Evolutionary conservation across 1,140 invertebrate species (phyloP).

Genomic region (Bombus vancouverensis): DNA sequence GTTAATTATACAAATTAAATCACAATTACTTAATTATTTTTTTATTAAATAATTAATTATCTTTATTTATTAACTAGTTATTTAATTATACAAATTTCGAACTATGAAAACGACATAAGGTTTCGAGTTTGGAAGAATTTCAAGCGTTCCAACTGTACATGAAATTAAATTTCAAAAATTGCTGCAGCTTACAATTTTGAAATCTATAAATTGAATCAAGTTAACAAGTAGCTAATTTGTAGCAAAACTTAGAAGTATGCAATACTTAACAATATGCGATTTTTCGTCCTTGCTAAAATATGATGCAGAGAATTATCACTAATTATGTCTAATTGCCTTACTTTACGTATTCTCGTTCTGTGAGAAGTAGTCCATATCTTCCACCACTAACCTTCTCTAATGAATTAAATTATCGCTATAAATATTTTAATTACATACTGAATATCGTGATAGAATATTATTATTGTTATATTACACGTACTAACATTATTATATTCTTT

Average conservation of each 20-base stretch:
- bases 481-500: no score
- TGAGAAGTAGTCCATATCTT: background rate
- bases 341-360: background rate
- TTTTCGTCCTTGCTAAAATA: background rate
- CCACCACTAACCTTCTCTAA: background rate
- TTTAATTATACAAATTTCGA: no score
- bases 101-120: no score
- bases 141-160: no score
- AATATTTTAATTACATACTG: background rate
- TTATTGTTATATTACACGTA: background rate
- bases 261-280: no score
- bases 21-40: no score
- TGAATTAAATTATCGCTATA: background rate
- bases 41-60: no score
- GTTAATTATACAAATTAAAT: no score
- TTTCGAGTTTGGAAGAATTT: no score
- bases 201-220: background rate
- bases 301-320: background rate
- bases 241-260: background rate
- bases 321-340: background rate
- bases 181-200: background rate
- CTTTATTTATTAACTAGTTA: no score
- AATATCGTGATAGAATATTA: background rate
- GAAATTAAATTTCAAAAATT: no score
- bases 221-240: background rate